Evolutionary conservation across 2,797 vertebrate genomes (phyloP), one percentile per base, ranked within the genome.

Genomic region (Melanotaenia boesemani): DNA sequence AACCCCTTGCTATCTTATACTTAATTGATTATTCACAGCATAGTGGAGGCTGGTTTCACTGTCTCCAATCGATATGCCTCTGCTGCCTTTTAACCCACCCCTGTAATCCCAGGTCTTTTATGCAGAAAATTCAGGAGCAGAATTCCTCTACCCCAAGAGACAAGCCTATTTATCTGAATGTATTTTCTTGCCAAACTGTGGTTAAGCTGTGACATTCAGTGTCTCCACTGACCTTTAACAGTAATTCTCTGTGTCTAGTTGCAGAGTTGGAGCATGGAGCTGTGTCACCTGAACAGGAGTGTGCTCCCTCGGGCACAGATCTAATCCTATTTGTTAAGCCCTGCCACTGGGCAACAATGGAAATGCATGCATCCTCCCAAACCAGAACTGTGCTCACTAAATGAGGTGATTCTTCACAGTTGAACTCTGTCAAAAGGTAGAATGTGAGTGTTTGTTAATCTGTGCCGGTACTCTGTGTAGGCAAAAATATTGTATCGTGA

Each of bases 321-420:
- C 86, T 93, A 94, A 94, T 95, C 93, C 93, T 86, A 86, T 94
- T 94, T 93, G 92, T 91, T 91, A 89, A 90, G 84, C 86, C 76
- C 74, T 72, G 86, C 87, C 81, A 75, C 85, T 80, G 85, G 85
- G 89, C 85, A 79, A 92, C 91, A 90, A 89, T 86, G 80, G 82
- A 90, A 91, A 90, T 64, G 63, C 79, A 75, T 61, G 79, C 83
- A 82, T 88, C 85, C 86, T 83, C 62, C 85, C 72, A 57, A 88
- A 84, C 63, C 79, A 84, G 58, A 71, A 83, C 84, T 67, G 48
- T 80, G 67, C 67, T 77, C 63, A 70, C 72, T 77, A 88, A 87
- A 89, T 80, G 76, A 89, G 74, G 64, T 15, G 80, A 86, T 91
- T 90, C 69, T 89, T 88, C 81, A 89, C 61, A n/a, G 86, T 15